Evolutionary conservation across 2,797 vertebrate genomes (phyloP), one percentile per base, ranked within the genome.

Genomic region (Pelochelys cantorii): DNA sequence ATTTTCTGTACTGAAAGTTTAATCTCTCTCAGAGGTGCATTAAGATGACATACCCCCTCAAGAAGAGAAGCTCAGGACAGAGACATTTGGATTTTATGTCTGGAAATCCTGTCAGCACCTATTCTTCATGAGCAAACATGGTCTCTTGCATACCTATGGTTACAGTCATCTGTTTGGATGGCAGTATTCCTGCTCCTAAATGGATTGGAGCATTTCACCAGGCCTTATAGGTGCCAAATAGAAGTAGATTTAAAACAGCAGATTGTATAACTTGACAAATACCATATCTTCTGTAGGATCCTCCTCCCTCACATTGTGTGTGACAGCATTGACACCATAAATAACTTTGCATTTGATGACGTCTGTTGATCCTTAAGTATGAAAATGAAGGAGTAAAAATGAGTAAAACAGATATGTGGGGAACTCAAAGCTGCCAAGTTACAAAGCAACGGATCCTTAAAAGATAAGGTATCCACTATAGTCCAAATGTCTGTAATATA

Each of bases 161-260:
- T 78, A 80, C 77, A 97, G 95, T 97, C 98, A 98, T 98, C 97
- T 98, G 97, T 97, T 95, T 95, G 92, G 94, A 95, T 97, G 97
- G 97, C 59, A n/a, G 88, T 82, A 85, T 95, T 97, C 91, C 93
- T 95, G 93, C 93, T 96, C 95, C 90, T 94, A 96, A 95, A 89
- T 95, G 96, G 96, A 92, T 94, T 97, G 97, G 94, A 96, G 92
- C 85, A 71, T 95, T 95, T 97, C 94, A 91, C 88, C 68, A 83
- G 88, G 94, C 94, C 87, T 95, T 20, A 65, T 81, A 96, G 95
- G 81, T 97, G 96, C 97, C 97, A 97, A 94, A 31, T 84, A 96
- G 93, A 93, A 94, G 84, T 79, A 95, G 95, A 90, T 94, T 94
- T 91, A 93, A 95, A 97, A 95, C 87, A 97, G 87, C 94, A 95